phyloP scores from a whole-genome alignment of 2,888 invertebrate genomes.

The Drosophila kanekoi region DNA sequence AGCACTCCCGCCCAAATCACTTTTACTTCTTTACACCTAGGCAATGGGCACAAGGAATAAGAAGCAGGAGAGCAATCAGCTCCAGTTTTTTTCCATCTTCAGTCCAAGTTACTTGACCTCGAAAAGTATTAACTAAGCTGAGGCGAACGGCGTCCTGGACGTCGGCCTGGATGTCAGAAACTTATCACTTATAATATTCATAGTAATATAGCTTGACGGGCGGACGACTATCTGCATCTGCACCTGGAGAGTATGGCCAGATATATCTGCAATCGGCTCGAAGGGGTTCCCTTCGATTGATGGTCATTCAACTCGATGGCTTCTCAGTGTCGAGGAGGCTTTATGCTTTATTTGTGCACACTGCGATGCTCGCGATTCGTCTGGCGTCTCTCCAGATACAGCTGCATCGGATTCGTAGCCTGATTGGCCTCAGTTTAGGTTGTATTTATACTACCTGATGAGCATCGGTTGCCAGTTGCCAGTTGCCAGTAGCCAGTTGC shows the following conservation, averaged over 20 bases:
- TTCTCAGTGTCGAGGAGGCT: conserved; percentile 21
- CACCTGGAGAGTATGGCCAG: not conserved
- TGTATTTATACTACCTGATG: conserved; percentile 40
- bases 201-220: not conserved
- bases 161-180: conserved; percentile 54
- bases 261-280: conserved; percentile 4
- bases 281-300: conserved; percentile 8
- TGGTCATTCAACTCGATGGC: conserved; percentile 48
- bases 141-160: not conserved
- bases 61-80: too few relatives aligned
- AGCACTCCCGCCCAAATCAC: too few relatives aligned
- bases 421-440: conserved; percentile 20
- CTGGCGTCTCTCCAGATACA: not conserved
- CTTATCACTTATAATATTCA: conserved; percentile 63
- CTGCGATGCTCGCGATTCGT: conserved; percentile 38
- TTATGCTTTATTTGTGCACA: conserved; percentile 27
- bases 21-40: too few relatives aligned
- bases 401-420: conserved; percentile 23
- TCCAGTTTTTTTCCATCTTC: too few relatives aligned
- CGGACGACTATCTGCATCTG: not conserved
- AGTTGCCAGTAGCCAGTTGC: conserved; percentile 14
- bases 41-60: too few relatives aligned
- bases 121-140: conserved; percentile 22
- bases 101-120: conserved; percentile 1
- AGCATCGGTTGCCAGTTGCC: conserved; percentile 19